phyloP scores from a whole-genome alignment of 2,888 invertebrate genomes.

The Drosophila histrio region DNA sequence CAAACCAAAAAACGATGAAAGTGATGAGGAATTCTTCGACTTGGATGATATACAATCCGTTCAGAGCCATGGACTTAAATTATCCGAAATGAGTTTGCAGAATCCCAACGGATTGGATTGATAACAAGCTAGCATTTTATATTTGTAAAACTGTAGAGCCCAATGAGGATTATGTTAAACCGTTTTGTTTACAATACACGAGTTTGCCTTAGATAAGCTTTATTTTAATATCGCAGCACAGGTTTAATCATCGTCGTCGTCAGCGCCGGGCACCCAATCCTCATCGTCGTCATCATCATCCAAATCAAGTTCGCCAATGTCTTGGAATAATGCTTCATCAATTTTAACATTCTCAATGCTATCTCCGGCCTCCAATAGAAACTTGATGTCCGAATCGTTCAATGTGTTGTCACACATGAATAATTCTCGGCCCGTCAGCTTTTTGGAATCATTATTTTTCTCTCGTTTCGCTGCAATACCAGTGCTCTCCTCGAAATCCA shows the following conservation, averaged over 20 bases:
- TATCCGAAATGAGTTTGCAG: conserved; percentile 74
- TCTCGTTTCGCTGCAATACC: conserved; percentile 90
- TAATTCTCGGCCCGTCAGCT: conserved; percentile 95
- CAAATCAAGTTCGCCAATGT: conserved; percentile 91
- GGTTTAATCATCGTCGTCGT: conserved; percentile 69
- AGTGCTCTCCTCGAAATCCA: conserved; percentile 95
- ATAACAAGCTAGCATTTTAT: conserved; percentile 59
- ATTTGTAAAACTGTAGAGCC: conserved; percentile 37
- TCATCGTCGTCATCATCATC: conserved; percentile 86
- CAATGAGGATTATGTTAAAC: conserved; percentile 5
- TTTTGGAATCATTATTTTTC: conserved; percentile 90
- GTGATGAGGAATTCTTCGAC: conserved; percentile 88
- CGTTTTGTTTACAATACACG: conserved; percentile 41
- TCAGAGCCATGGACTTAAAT: conserved; percentile 58
- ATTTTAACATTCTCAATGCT: conserved; percentile 89
- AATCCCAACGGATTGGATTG: conserved; percentile 67
- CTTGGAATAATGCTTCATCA: conserved; percentile 96
- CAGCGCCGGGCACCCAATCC: conserved; percentile 87
- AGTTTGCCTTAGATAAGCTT: conserved; percentile 52
- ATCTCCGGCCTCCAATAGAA: conserved; percentile 92
- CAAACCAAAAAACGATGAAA: conserved; percentile 64
- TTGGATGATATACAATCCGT: conserved; percentile 88
- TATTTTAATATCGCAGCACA: conserved; percentile 36
- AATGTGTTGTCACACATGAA: conserved; percentile 97
- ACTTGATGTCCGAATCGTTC: conserved; percentile 98